Base-by-base conservation (phyloP, 2,797 vertebrate species). In the Enoplosus armatus region DNA sequence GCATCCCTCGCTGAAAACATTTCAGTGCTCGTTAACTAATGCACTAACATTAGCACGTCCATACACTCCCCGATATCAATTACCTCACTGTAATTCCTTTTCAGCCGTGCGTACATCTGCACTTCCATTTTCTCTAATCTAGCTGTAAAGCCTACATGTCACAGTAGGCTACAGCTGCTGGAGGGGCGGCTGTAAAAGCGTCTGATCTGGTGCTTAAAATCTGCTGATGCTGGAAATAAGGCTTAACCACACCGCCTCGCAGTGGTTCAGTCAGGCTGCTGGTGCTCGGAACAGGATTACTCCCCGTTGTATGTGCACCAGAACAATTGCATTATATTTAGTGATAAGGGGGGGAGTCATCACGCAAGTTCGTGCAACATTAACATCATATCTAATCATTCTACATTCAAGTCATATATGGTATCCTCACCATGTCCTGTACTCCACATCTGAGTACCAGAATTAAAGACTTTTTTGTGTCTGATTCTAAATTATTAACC, bases 121-220 rank as follows among this genome's bases (percentile, higher is more conserved):
- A 24, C 50, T 48, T 66, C 31, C 41, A 51, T 76, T 72, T 48
- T 48, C 47, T 76, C 26, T 58, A 78, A 83, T 83, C 62, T 43
- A 15, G 59, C 59, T 37, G 50, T 11, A 61, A 77, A 77, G 53
- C 68, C 73, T 59, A 64, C 68, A 59, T 83, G 68, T 65, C 67
- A 58, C 55, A 66, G 84, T 65, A 45, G 63, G 68, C 64, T 63
- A n/a, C 66, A 62, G 69, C 53, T 62, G 79, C 70, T 72, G 68
- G 7, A 50, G 58, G 41, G 15, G 47, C 2, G 9, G 31, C 62
- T 27, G 29, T 67, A 65, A 81, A 87, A 83, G 33, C 29, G 22
- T 89, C 80, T 75, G 68, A 83, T 86, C 71, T 68, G 59, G 64
- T 78, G 75, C 67, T 84, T 80, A 66, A 79, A 85, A 82, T 77